Percentiles rank a stretch among this genome's conserved stretches.
These are phyloP conservation scores for Boloria selene DNA, from an alignment of 2,888 invertebrate genomes.

Conservation along the genomic window DNA sequence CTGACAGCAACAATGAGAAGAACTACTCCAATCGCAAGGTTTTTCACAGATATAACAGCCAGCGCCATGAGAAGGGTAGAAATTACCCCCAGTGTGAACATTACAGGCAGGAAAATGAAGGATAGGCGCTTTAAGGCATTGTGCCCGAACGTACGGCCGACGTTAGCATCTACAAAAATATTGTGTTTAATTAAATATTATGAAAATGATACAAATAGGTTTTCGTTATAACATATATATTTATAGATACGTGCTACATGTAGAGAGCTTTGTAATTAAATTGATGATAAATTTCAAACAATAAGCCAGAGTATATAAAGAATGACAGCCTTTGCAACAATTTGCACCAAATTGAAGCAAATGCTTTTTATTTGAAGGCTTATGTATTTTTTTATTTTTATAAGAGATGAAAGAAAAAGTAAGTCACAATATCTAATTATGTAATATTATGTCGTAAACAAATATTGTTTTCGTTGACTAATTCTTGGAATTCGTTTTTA, in stretches of 20 bases:
- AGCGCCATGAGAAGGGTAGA: slow-evolving; percentile 87
- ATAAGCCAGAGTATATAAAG: too few species aligned
- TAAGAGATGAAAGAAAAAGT: slow-evolving; percentile 9
- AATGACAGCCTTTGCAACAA: too few species aligned
- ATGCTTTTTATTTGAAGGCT: too few species aligned
- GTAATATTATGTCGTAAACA: slow-evolving; percentile 11
- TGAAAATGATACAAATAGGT: too few species aligned
- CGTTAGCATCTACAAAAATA: slow-evolving; percentile 59
- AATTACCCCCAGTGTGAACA: slow-evolving; percentile 89
- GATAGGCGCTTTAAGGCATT: slow-evolving; percentile 87
- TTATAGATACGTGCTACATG: neutral
- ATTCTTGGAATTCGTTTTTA: slow-evolving; percentile 3
- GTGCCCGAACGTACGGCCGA: slow-evolving; percentile 87
- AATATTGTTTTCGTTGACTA: slow-evolving; percentile 23
- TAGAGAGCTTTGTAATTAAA: neutral
- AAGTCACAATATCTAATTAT: neutral
- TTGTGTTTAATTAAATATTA: too few species aligned
- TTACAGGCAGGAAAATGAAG: slow-evolving; percentile 87
- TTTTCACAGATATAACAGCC: slow-evolving; percentile 88
- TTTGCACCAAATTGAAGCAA: neutral
- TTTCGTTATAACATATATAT: too few species aligned
- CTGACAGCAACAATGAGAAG: slow-evolving; percentile 83
- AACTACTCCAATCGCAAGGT: slow-evolving; percentile 86
- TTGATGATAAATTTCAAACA: slow-evolving; percentile 14
- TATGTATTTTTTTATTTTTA: too few species aligned